These are phyloP conservation scores for Himalopsyche tibetana DNA, from an alignment of 2,888 invertebrate genomes.

Conservation along the genomic window DNA sequence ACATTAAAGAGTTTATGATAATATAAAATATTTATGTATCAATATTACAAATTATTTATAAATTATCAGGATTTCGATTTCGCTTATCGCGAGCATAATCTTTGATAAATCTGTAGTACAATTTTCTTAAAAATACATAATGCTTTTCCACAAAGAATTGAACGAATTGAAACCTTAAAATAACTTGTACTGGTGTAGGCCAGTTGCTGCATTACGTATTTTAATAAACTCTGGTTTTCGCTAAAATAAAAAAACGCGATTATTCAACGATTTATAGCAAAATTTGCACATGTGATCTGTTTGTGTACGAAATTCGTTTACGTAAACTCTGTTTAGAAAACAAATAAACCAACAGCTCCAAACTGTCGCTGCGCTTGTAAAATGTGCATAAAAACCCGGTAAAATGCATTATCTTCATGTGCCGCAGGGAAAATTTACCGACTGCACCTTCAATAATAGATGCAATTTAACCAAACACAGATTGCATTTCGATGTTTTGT, in stretches of 20 bases:
- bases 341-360: background rate
- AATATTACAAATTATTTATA: no score
- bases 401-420: constrained; percentile 44
- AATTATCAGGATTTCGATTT: no score
- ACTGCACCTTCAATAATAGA: constrained; percentile 49
- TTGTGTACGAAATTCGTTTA: background rate
- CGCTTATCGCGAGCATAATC: no score
- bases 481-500: constrained; percentile 31
- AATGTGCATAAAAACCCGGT: constrained; percentile 7
- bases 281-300: background rate
- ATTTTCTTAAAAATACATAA: no score
- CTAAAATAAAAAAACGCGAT: background rate
- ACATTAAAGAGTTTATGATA: no score
- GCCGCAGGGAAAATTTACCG: constrained; percentile 29
- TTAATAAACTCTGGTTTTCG: no score
- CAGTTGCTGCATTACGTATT: no score
- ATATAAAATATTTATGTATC: no score
- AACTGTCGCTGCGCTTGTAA: constrained; percentile 17
- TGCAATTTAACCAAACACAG: constrained; percentile 44
- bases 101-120: no score
- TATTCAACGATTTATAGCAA: background rate
- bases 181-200: no score
- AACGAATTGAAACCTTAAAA: no score
- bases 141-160: no score
- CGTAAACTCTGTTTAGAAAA: background rate